Conservation (phyloP, 2,113 vertebrate genomes). For the Gracilinanus agilis region DNA sequence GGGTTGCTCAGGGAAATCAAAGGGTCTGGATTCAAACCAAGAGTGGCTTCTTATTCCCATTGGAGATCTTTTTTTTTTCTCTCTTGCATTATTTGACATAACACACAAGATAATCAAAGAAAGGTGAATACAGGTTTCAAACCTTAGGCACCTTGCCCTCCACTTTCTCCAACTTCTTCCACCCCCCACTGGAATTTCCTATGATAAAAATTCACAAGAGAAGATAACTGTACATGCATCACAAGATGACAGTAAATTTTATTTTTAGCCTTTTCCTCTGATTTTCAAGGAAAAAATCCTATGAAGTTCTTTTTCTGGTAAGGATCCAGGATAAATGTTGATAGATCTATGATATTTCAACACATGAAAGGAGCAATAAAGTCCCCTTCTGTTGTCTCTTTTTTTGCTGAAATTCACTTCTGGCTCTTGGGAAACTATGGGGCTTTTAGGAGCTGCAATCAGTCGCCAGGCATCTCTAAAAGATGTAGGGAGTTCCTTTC, state of each 20-base stretch:
- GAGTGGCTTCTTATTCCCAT: constrained; percentile 79
- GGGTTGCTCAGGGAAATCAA: constrained; percentile 82
- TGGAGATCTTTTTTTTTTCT: constrained; percentile 77
- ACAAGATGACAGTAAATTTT: constrained; percentile 50
- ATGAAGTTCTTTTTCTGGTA: constrained; percentile 65
- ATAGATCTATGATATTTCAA: constrained; percentile 72
- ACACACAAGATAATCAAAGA: constrained; percentile 86
- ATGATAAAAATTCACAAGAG: constrained; percentile 80
- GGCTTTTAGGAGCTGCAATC: constrained; percentile 19
- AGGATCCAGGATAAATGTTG: constrained; percentile 62
- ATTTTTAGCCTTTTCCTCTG: constrained; percentile 79
- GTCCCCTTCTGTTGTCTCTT: not conserved
- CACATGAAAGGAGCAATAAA: constrained; percentile 54
- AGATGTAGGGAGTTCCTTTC: constrained; percentile 27
- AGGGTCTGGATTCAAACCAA: constrained; percentile 83
- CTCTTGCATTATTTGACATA: constrained; percentile 80
- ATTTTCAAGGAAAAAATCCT: constrained; percentile 75
- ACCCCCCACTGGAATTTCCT: constrained; percentile 74
- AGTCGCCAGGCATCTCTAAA: constrained; percentile 23
- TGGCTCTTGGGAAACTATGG: constrained; percentile 39
- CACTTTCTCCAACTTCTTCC: constrained; percentile 44
- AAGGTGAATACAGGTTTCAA: constrained; percentile 74
- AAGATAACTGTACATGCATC: constrained; percentile 65
- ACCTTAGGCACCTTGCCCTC: constrained; percentile 66
- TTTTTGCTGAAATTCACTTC: not conserved